phyloP scores from a whole-genome alignment of 2,797 vertebrate species.

The Schizopygopsis pylzovi region DNA sequence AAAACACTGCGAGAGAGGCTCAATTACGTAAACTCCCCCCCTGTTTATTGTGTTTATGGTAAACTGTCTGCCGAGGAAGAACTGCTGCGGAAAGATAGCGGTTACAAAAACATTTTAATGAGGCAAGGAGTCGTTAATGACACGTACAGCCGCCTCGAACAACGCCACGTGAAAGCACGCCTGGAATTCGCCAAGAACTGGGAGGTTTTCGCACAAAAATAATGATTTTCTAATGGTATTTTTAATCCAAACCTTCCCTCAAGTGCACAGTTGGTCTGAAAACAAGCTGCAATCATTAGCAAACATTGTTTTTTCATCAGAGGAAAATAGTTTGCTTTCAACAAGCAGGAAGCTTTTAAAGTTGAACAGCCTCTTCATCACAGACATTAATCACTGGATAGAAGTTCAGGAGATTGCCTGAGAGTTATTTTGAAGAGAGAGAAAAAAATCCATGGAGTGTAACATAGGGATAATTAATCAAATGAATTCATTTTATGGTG shows the following conservation, averaged over 20 bases:
- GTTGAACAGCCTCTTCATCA: constrained; percentile 62
- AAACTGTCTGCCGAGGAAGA: constrained; percentile 71
- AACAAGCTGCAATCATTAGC: constrained; percentile 55
- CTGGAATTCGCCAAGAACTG: constrained; percentile 49
- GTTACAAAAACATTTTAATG: constrained; percentile 64
- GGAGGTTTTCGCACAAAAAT: constrained; percentile 45
- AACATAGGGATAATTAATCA: constrained; percentile 55
- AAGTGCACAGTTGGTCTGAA: constrained; percentile 53
- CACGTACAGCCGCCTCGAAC: constrained; percentile 38
- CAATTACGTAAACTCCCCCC: constrained; percentile 39
- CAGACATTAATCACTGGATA: constrained; percentile 54
- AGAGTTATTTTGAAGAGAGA: constrained; percentile 32
- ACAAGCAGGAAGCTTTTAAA: constrained; percentile 65
- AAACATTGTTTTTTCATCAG: constrained; percentile 28
- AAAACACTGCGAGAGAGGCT: constrained; percentile 6
- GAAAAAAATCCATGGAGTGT: constrained; percentile 8
- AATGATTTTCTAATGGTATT: constrained; percentile 54
- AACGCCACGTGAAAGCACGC: constrained; percentile 10
- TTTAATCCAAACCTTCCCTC: constrained; percentile 53
- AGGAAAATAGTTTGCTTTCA: constrained; percentile 60
- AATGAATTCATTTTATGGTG: constrained; percentile 56
- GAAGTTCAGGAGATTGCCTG: constrained; percentile 50
- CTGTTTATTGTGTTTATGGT: constrained; percentile 52
- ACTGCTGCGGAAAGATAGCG: constrained; percentile 70
- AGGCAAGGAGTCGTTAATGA: constrained; percentile 43